phyloP scores from a whole-genome alignment of 1,140 invertebrate species.

The Thrips palmi region DNA sequence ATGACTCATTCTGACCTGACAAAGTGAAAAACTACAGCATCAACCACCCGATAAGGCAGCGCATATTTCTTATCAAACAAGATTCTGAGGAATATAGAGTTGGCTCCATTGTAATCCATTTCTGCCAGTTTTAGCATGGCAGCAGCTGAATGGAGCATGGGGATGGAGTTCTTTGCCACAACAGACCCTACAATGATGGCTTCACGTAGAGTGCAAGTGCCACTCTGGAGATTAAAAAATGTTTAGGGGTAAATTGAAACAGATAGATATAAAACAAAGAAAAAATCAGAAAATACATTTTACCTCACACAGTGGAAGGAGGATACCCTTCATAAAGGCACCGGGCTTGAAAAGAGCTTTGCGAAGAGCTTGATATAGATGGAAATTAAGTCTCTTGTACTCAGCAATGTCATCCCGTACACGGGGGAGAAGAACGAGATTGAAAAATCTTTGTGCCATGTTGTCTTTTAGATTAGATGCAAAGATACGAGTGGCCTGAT shows the following conservation, averaged over 20 bases:
- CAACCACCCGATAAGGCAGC: conserved; percentile 84
- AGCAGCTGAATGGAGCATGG: conserved; percentile 89
- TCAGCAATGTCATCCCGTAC: conserved; percentile 88
- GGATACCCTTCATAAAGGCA: conserved; percentile 97
- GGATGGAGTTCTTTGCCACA: conserved; percentile 78
- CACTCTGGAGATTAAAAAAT: conserved; percentile 36
- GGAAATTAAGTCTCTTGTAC: conserved; percentile 92
- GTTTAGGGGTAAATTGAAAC: not conserved
- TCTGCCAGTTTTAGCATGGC: conserved; percentile 90
- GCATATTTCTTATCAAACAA: conserved; percentile 98
- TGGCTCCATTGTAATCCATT: conserved; percentile 96
- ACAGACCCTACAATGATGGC: conserved; percentile 90
- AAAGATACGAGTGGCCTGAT: conserved; percentile 85
- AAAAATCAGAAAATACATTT: conserved; percentile 15
- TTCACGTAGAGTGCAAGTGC: conserved; percentile 85
- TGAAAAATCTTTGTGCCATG: conserved; percentile 94
- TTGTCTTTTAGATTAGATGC: conserved; percentile 88
- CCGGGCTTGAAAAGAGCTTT: conserved; percentile 93
- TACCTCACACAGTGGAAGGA: conserved; percentile 76
- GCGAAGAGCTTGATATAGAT: conserved; percentile 83
- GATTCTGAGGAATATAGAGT: conserved; percentile 86
- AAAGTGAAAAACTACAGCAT: conserved; percentile 93
- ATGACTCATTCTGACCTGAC: conserved; percentile 38
- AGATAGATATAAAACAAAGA: not conserved
- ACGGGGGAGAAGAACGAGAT: conserved; percentile 79